phyloP scores from a whole-genome alignment of 2,888 invertebrate genomes.

The Macrophya annulata region DNA sequence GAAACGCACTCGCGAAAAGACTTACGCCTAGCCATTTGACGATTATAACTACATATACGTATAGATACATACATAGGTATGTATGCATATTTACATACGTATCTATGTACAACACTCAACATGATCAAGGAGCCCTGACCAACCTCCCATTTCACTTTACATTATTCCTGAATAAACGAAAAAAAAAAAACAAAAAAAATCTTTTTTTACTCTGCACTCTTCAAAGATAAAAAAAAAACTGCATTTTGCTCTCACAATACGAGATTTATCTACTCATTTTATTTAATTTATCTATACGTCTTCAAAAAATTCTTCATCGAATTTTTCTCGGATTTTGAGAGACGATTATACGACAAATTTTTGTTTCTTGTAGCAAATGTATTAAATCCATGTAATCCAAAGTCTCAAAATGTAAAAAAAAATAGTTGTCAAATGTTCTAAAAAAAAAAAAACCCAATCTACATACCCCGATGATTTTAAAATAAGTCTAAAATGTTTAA shows the following conservation, averaged over 20 bases:
- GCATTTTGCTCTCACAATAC: background rate
- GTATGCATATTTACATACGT: background rate
- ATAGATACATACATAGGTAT: background rate
- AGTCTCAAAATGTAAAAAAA: no score
- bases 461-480: no score
- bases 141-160: background rate
- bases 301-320: background rate
- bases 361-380: no score
- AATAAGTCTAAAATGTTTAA: no score
- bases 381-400: no score
- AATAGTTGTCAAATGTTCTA: no score
- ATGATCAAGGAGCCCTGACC: slow-evolving; percentile 13
- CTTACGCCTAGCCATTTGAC: slow-evolving; percentile 15
- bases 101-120: background rate
- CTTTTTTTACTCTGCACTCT: background rate
- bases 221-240: background rate
- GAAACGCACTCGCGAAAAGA: slow-evolving; percentile 15
- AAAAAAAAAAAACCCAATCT: no score
- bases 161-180: background rate
- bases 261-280: background rate
- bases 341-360: no score
- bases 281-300: background rate
- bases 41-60: background rate
- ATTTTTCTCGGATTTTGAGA: no score
- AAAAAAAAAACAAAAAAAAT: background rate